Conservation (phyloP, 2,888 invertebrate genomes). For the Nipponacmea schrenckii region DNA sequence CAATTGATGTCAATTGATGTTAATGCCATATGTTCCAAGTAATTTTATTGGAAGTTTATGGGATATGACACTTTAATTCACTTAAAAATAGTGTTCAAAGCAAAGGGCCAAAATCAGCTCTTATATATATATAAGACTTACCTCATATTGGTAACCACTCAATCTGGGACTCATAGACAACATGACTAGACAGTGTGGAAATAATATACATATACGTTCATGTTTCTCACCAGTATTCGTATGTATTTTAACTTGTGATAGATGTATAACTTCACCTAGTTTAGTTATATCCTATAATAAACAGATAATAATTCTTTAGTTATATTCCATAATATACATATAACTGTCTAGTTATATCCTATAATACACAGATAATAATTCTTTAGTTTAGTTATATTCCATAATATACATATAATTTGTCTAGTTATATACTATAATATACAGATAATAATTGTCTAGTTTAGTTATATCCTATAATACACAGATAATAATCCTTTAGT, state of each 20-base stretch:
- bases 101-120: too few species aligned
- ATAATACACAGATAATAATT: constrained; percentile 1
- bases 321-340: constrained; percentile 2
- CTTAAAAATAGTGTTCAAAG: too few species aligned
- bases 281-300: constrained; percentile 72
- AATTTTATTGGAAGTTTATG: too few species aligned
- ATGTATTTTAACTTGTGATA: constrained; percentile 91
- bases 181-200: constrained; percentile 87
- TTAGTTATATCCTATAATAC: constrained; percentile 9
- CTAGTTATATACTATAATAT: constrained; percentile 5
- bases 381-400: constrained; percentile 76
- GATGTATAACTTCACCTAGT: constrained; percentile 89
- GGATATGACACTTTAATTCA: too few species aligned
- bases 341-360: neutral
- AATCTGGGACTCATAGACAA: constrained; percentile 90
- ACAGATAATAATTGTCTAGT: constrained; percentile 1
- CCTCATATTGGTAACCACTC: constrained; percentile 95
- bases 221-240: constrained; percentile 75
- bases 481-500: neutral
- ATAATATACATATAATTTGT: constrained; percentile 23
- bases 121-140: constrained; percentile 58
- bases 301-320: neutral
- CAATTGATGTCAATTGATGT: too few species aligned
- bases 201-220: constrained; percentile 91
- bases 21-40: too few species aligned